Evolutionary conservation across 2,113 vertebrate genomes (phyloP).

Genomic region (Heliornis fulica): DNA sequence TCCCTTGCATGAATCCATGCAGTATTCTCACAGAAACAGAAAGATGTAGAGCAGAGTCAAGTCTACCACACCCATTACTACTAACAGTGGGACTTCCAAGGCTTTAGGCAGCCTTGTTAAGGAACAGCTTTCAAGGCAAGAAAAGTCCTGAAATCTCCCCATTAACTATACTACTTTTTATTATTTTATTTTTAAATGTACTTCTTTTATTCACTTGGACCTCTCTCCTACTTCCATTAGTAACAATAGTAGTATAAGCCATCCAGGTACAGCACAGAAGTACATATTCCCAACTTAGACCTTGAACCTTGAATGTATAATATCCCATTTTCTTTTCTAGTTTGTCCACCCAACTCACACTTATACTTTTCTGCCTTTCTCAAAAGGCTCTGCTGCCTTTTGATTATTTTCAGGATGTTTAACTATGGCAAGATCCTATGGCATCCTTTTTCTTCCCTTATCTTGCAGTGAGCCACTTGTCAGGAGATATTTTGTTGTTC

Average conservation of each 20-base stretch:
- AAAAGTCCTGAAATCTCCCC: background rate
- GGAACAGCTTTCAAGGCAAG: background rate
- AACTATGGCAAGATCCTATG: background rate
- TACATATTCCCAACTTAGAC: accelerated
- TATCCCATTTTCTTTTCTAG: background rate
- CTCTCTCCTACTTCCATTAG: background rate
- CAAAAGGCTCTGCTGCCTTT: background rate
- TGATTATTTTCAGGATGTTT: background rate
- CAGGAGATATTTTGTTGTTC: background rate
- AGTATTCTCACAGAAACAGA: background rate
- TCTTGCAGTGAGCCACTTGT: background rate
- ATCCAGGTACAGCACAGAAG: background rate
- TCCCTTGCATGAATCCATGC: background rate
- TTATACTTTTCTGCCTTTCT: background rate
- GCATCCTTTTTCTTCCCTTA: background rate
- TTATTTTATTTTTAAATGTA: background rate
- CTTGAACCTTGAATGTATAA: background rate
- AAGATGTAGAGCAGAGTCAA: background rate
- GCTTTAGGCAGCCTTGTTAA: background rate
- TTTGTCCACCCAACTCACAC: background rate
- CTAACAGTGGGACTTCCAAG: background rate
- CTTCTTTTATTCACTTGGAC: background rate
- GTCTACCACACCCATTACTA: background rate
- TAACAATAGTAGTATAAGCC: background rate
- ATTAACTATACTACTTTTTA: background rate